phyloP scores from a whole-genome alignment of 2,797 vertebrate genomes.

The Pagetopsis macropterus region DNA sequence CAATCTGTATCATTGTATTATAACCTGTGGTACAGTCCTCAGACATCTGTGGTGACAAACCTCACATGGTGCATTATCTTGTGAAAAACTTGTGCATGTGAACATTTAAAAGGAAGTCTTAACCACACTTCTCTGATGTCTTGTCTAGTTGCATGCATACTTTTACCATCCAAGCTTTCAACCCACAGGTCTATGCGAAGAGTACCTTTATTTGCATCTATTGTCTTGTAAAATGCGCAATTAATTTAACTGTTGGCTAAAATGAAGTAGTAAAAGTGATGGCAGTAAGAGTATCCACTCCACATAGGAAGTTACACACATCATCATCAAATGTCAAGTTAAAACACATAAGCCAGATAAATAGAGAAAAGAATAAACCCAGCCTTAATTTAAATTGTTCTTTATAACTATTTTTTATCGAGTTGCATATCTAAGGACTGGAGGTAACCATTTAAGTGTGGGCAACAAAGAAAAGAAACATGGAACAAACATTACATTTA shows the following conservation, averaged over 20 bases:
- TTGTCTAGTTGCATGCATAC: neutral
- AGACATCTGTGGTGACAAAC: constrained; percentile 2
- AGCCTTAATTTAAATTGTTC: neutral
- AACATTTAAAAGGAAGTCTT: constrained; percentile 16
- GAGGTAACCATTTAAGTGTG: neutral
- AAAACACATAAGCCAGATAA: neutral
- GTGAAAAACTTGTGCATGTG: too few relatives aligned
- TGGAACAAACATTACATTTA: neutral
- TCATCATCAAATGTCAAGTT: neutral
- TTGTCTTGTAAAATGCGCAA: neutral
- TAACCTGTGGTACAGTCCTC: neutral
- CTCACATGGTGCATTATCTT: neutral
- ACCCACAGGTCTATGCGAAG: neutral
- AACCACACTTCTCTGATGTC: constrained; percentile 24
- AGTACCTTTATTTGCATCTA: neutral
- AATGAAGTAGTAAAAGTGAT: neutral
- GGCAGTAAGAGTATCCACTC: too few relatives aligned
- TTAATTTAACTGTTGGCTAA: neutral
- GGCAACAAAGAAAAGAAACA: neutral
- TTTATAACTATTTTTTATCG: neutral
- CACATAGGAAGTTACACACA: neutral
- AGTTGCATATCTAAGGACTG: neutral
- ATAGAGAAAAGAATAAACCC: constrained; percentile 1
- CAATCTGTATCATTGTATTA: too few relatives aligned
- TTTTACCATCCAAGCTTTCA: neutral